Evolutionary conservation across 2,888 invertebrate species (phyloP), one percentile per base, ranked within the genome.

Genomic region (Campaea margaritaria): DNA sequence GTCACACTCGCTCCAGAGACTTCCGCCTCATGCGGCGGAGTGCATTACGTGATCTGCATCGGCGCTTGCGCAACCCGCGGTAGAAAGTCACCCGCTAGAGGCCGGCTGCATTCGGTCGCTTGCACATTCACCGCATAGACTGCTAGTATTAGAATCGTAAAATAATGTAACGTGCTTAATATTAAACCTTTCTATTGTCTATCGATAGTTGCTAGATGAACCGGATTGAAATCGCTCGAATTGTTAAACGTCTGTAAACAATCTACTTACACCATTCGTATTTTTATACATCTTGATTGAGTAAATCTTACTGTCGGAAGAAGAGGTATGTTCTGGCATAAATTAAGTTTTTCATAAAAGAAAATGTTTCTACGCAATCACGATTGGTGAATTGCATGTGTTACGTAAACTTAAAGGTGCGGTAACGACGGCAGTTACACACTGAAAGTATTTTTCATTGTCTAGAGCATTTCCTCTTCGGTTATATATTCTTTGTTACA

Each of bases 31-130:
- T 86, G 85, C 82, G 77, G 76, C 75, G 74, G 82, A 83, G 84
- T 86, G 85, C 85, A 85, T 91, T 92, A 91, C 92, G 90, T 91
- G 91, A 90, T 89, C 87, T 87, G 89, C 90, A 90, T 85, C 82
- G 84, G 71, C 72, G 72, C 78, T 91, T 91, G 84, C 90, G 89
- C 87, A 91, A 91, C 31, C 79, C 38, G 75, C 79, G 72, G 84
- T 91, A 91, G 91, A 91, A 92, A 92, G 91, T 91, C 86, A 81
- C 81, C 79, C 81, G 76, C 68, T 77, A 76, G 75, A 82, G 81
- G 80, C 82, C 81, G 82, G 83, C 85, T 89, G 90, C 88, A 90
- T 76, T 89, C 82, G 83, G 84, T 81, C 86, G 82, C 74, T 81
- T 78, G 78, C 79, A 78, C 82, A 78, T 71, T 81, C 78, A 75